Conservation (phyloP, 2,113 vertebrate species). For the Poeciliopsis prolifica region DNA sequence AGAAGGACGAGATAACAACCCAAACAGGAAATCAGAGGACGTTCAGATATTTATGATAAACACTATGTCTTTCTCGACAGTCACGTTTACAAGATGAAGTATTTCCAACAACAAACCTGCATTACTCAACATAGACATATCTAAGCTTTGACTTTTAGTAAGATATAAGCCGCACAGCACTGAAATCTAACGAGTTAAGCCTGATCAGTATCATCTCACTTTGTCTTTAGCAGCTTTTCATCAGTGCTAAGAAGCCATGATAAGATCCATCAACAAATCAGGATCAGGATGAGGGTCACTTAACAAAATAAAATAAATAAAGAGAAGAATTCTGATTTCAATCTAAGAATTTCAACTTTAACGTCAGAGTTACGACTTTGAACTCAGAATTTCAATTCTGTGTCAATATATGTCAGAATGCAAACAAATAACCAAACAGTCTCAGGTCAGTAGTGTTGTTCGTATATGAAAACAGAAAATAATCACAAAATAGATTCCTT, state of each 20-base stretch:
- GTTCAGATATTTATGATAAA: conserved; percentile 22
- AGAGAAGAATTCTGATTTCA: too few species aligned
- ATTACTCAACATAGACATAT: neutral
- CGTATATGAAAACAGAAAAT: too few species aligned
- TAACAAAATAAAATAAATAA: too few species aligned
- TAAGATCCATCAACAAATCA: too few species aligned
- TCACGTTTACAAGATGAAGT: neutral
- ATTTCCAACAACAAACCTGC: neutral
- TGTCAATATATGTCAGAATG: too few species aligned
- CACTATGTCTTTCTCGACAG: conserved; percentile 3
- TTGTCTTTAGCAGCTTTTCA: neutral
- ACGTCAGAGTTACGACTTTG: too few species aligned
- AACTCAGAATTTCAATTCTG: too few species aligned
- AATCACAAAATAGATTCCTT: too few species aligned
- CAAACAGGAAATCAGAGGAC: conserved; percentile 35
- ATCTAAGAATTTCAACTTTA: too few species aligned
- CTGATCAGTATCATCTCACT: neutral
- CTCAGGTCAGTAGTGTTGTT: too few species aligned
- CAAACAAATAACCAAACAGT: too few species aligned
- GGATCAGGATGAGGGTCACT: too few species aligned
- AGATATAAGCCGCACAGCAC: neutral
- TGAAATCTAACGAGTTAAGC: neutral
- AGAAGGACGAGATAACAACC: conserved; percentile 7
- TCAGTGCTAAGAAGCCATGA: neutral
- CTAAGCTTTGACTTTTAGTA: neutral